Conservation (phyloP, 2,888 invertebrate genomes). For the Nephrotoma flavescens region DNA sequence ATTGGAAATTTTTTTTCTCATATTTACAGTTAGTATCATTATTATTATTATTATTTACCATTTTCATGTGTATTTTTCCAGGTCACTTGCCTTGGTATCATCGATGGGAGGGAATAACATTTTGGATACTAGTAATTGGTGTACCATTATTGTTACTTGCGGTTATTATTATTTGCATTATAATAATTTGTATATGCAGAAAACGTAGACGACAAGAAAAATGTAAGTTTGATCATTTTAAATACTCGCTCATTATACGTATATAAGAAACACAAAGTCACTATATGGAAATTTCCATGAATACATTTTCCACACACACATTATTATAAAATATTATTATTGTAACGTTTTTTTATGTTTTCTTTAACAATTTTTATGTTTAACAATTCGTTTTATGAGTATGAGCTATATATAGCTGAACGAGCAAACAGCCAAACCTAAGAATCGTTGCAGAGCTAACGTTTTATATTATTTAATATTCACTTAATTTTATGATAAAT, state of each 20-base stretch:
- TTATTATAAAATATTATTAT: neutral
- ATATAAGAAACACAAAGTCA: neutral
- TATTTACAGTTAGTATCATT: neutral
- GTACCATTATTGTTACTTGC: slow-evolving; percentile 51
- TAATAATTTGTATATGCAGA: slow-evolving; percentile 73
- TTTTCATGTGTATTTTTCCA: slow-evolving; percentile 26
- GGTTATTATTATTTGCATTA: slow-evolving; percentile 67
- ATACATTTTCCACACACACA: neutral
- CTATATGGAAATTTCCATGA: neutral
- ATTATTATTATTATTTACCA: neutral
- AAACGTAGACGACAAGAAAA: slow-evolving; percentile 47
- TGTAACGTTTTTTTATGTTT: neutral
- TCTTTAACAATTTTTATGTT: neutral
- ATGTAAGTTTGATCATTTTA: slow-evolving; percentile 25
- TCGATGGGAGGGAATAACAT: slow-evolving; percentile 58
- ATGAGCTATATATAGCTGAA: neutral
- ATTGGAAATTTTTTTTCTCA: neutral
- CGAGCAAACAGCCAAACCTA: neutral
- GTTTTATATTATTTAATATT: neutral
- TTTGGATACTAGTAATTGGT: slow-evolving; percentile 57
- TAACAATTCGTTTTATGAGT: neutral
- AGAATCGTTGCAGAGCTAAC: neutral
- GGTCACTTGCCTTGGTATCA: slow-evolving; percentile 72
- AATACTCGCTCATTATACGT: neutral
- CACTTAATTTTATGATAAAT: neutral